Base-by-base conservation (phyloP, 53 echinoderm and acorn worm genomes). In the Echinarachnius parma region DNA sequence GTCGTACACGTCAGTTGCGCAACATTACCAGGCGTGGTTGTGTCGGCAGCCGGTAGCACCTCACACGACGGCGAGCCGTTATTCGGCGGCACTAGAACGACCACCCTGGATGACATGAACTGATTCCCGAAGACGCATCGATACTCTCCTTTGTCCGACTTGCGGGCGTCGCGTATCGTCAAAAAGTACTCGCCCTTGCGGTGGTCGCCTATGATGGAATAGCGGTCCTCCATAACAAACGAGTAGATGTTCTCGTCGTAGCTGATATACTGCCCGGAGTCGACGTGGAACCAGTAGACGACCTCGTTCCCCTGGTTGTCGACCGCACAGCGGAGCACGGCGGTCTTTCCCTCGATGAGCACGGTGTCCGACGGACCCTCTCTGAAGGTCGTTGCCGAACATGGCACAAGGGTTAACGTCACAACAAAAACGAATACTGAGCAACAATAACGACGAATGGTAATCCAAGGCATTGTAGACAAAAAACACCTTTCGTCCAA, bases 61-160 rank as follows among this genome's bases (percentile, higher is more conserved):
- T 77, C 74, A 53, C 88, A 88, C 8, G 75, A 22, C 18, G 88
- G 88, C 21, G 75, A 80, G 9, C 68, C 88, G 8, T 60, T 45
- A 8, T 60, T 55, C 29, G 83, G 80, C 39, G 80, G 76, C 1
- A 75, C 46, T 39, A 83, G 48, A 0, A 88, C 77, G 9, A 31
- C 61, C 62, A 88, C 60, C 13, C 60, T 34, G 2, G 83, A 83
- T 5, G 83, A 75, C n/a, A 79, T 66, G 60, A 65, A 80, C 34
- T 61, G 57, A 15, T 55, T 31, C 0, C 83, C 88, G 34, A 60
- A 79, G 16, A 69, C 66, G 48, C 88, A 88, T 5, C 83, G 64
- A 46, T 88, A 88, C 47, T 88, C 88, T 5, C 88, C 88, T 15
- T 49, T 64, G 68, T 88, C 88, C 20, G 66, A 60, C 31, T 63